Evolutionary conservation across 2,797 vertebrate genomes (phyloP).

Genomic region (Zalophus californianus): DNA sequence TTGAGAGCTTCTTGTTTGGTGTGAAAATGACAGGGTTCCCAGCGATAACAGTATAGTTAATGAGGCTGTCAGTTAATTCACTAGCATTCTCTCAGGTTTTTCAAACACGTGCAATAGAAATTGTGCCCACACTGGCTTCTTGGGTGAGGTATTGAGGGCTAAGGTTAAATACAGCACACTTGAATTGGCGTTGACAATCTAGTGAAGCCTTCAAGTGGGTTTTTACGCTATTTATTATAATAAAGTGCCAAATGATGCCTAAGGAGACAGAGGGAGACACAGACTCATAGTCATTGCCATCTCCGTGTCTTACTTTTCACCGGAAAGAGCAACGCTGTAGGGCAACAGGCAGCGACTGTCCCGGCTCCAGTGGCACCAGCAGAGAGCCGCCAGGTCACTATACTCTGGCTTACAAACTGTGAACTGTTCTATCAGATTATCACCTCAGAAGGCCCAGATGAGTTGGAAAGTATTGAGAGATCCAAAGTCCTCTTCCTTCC

Average conservation of each 20-base stretch:
- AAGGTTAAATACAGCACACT: constrained; percentile 16
- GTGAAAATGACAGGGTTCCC: constrained; percentile 49
- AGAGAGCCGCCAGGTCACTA: background rate
- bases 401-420: background rate
- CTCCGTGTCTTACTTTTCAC: background rate
- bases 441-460: background rate
- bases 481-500: background rate
- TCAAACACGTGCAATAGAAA: background rate
- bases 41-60: background rate
- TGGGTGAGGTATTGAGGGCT: background rate
- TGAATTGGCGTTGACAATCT: background rate
- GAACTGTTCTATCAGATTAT: background rate
- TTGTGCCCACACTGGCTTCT: background rate
- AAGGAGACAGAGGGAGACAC: constrained; percentile 5
- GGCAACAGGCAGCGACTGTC: background rate
- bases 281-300: background rate
- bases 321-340: background rate
- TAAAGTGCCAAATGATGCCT: background rate
- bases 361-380: background rate
- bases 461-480: background rate
- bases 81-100: background rate
- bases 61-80: background rate
- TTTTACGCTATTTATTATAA: constrained; percentile 48
- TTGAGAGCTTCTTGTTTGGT: constrained; percentile 29
- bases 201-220: background rate